Evolutionary conservation across 2,797 vertebrate genomes (phyloP), one percentile per base, ranked within the genome.

Genomic region (Triplophysa bombifrons): DNA sequence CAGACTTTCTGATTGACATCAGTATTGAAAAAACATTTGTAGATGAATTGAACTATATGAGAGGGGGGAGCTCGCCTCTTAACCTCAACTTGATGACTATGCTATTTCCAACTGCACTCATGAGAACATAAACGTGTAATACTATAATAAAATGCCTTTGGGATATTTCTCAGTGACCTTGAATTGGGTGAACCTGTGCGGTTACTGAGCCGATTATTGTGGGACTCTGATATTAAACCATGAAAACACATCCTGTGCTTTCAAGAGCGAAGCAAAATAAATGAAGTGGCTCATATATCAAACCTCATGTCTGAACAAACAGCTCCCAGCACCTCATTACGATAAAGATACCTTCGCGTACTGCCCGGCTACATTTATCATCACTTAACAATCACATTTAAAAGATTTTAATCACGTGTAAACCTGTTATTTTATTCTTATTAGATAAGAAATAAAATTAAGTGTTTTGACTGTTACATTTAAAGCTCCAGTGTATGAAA

Each of bases 121-220:
- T 61, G 58, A 27, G 58, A 60, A 27, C 22, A 30, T 27, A 60
- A 60, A 60, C 6, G 5, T 34, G 25, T 34, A 17, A 61, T 61
- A 17, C 14, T 17, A 14, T 13, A 27, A 17, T 60, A 13, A 60
- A 25, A 58, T 11, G 56, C 60, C 8, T 3, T 34, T 34, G 25
- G 27, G 60, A 16, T 63, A 63, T 30, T 63, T 61, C 14, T 61
- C 27, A 20, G 34, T 74, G 82, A 78, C 74, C 78, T 70, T 77
- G 64, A 64, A 55, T 65, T 25, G 63, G 67, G 60, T 44, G 25
- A 51, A 12, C 44, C 51, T 38, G 74, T 64, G 46, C 60, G 44
- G 68, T 70, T 74, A 38, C 58, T 61, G 74, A 80, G 78, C 53
- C 72, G 74, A 83, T 81, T 75, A 81, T 67, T 69, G 74, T 71